Evolutionary conservation across 1,140 invertebrate species (phyloP).

Genomic region (Alviniconcha marisindica): DNA sequence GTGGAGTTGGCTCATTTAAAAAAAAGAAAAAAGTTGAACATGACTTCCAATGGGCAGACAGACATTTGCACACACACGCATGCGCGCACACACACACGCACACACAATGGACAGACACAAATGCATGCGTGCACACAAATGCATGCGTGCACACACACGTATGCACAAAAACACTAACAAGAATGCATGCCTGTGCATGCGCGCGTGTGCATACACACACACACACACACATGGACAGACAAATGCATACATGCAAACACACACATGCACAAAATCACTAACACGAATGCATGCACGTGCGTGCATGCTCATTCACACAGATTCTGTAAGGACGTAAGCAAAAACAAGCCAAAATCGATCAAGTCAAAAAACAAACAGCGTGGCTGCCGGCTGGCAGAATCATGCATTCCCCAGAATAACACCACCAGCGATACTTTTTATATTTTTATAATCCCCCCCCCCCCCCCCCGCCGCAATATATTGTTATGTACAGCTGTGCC

Average conservation of each 20-base stretch:
- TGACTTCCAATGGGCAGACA: not conserved
- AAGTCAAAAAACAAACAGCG: no score
- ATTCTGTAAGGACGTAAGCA: no score
- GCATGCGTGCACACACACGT: not conserved
- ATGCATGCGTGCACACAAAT: not conserved
- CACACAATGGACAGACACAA: not conserved
- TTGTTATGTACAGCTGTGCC: no score
- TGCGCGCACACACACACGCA: not conserved
- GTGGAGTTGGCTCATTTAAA: no score
- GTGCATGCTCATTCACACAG: not conserved
- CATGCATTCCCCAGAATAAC: no score
- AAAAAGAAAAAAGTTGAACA: no score
- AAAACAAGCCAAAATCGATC: no score
- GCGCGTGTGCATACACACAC: not conserved
- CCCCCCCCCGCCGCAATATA: no score
- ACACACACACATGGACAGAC: constrained; percentile 12
- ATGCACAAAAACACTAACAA: not conserved
- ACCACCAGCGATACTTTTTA: no score
- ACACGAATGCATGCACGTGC: not conserved
- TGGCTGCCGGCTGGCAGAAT: no score
- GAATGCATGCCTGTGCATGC: not conserved
- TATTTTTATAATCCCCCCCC: no score
- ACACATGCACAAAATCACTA: not conserved
- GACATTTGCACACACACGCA: not conserved
- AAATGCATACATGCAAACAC: not conserved